A percentile compares a stretch with the other conserved stretches of the same genome.
Conservation (phyloP, 1,140 invertebrate genomes). For the Vollenhovia emeryi region DNA sequence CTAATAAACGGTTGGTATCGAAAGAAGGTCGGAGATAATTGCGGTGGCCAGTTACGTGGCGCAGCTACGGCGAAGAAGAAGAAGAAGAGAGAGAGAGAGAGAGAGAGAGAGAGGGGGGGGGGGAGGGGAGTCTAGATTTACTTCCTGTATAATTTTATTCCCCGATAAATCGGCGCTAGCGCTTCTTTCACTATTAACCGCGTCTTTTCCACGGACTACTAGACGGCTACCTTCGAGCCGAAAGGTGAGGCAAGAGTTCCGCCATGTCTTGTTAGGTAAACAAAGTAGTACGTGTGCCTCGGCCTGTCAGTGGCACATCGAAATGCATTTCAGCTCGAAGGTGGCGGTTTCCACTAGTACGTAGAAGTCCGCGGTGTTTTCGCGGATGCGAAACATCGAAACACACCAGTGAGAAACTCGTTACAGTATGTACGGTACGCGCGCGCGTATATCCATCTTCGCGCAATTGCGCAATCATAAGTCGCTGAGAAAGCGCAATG, state of each 20-base stretch:
- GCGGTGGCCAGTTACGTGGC: background rate
- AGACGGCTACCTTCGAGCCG: too few species aligned
- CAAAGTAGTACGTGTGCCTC: too few species aligned
- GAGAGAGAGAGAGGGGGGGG: background rate
- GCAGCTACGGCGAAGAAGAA: background rate
- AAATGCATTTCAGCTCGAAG: too few species aligned
- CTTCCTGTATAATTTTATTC: constrained; percentile 48
- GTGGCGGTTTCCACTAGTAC: too few species aligned
- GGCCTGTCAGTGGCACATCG: too few species aligned
- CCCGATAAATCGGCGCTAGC: background rate
- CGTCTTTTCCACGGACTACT: too few species aligned
- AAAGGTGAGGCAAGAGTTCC: too few species aligned
- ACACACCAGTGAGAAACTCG: constrained; percentile 4
- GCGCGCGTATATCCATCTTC: background rate
- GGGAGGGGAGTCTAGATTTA: background rate
- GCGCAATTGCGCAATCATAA: constrained; percentile 42
- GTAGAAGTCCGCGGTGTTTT: too few species aligned
- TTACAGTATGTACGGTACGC: background rate
- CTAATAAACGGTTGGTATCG: background rate
- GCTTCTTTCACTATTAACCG: background rate
- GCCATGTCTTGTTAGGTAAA: too few species aligned
- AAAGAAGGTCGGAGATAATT: constrained; percentile 36
- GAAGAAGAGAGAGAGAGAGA: background rate
- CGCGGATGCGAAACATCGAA: background rate
- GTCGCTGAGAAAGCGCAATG: constrained; percentile 41